Percentiles rank a stretch among this genome's conserved stretches.
Evolutionary conservation across 2,888 invertebrate species (phyloP).

Genomic region (Cataglyphis livida): DNA sequence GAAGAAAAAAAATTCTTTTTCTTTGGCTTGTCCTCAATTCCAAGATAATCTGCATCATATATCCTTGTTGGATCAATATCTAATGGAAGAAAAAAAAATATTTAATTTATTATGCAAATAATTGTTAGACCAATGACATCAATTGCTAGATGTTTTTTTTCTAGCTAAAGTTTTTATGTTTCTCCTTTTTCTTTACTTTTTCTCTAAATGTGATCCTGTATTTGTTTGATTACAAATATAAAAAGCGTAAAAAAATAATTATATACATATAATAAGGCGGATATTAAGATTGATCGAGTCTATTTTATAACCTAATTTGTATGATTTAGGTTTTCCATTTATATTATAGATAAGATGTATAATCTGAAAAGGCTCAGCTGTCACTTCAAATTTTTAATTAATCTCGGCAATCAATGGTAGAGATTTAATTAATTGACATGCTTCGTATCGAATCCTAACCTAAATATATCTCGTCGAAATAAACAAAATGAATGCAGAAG

Average conservation of each 20-base stretch:
- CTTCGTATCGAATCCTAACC: conserved; percentile 46
- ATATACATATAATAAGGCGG: neutral
- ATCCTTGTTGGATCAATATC: neutral
- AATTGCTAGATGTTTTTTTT: neutral
- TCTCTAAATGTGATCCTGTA: neutral
- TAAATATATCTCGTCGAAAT: neutral
- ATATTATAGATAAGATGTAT: neutral
- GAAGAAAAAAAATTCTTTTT: conserved; percentile 29
- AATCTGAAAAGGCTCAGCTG: neutral
- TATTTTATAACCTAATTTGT: neutral
- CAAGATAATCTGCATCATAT: conserved; percentile 15
- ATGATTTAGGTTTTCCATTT: neutral
- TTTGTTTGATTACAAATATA: neutral
- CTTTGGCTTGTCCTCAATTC: conserved; percentile 30
- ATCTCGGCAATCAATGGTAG: neutral
- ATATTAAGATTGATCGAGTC: neutral
- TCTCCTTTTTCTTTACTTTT: neutral
- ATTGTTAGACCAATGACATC: neutral
- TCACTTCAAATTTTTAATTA: neutral
- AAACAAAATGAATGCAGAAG: too few species aligned
- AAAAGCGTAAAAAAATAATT: neutral
- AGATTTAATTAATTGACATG: neutral
- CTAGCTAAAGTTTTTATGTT: neutral
- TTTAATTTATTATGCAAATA: neutral
- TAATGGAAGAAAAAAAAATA: neutral